phyloP scores from a whole-genome alignment of 2,113 vertebrate species.

The Hippopotamus amphibius region DNA sequence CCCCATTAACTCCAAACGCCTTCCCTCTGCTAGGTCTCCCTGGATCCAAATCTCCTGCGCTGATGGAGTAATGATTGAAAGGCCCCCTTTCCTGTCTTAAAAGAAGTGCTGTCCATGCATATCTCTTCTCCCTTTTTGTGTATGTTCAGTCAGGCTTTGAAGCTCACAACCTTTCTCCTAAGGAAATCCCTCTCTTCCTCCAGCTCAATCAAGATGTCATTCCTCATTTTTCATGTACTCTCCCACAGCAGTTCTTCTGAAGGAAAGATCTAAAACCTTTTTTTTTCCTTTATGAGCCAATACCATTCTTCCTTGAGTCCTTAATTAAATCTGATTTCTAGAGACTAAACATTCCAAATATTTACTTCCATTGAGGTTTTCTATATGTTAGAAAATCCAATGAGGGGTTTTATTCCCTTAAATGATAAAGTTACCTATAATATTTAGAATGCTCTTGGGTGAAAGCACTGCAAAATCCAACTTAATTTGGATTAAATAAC shows the following conservation, averaged over 20 bases:
- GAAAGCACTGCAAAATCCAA: neutral
- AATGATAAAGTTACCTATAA: neutral
- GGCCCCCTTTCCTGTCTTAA: neutral
- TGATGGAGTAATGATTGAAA: neutral
- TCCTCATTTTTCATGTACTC: neutral
- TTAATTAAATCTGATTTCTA: constrained; percentile 44
- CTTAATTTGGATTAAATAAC: neutral
- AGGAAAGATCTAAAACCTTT: neutral
- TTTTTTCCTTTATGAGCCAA: neutral
- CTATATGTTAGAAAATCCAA: neutral
- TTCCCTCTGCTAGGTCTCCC: neutral
- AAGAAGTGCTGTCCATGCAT: neutral
- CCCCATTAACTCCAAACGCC: neutral
- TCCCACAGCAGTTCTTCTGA: neutral
- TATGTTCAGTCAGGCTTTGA: neutral
- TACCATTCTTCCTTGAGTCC: neutral
- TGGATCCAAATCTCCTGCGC: neutral
- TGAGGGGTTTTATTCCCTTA: neutral
- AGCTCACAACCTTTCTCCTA: neutral
- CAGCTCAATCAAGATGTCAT: neutral
- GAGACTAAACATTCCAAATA: constrained; percentile 21
- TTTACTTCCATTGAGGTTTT: neutral
- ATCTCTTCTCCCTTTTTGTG: neutral
- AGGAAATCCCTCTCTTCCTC: neutral
- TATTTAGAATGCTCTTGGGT: neutral